Conservation (phyloP, 1,140 invertebrate genomes). For the Drosophila biarmipes region DNA sequence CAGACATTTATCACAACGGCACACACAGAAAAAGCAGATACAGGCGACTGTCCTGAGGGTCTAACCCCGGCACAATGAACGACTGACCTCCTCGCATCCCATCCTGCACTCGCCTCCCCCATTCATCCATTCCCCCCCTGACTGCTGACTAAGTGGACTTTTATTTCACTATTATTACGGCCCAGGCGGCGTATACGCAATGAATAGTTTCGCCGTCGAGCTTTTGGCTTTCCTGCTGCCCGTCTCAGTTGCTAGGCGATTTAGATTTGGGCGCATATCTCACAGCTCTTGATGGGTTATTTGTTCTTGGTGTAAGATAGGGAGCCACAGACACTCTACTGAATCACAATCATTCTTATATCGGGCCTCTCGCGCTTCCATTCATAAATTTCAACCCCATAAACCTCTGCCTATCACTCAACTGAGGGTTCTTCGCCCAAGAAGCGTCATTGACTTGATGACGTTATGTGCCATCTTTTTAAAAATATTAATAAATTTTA, state of each 20-base stretch:
- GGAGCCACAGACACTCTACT: not conserved
- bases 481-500: constrained; percentile 24
- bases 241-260: constrained; percentile 26
- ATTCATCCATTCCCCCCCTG: not conserved
- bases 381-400: constrained; percentile 25
- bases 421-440: constrained; percentile 25
- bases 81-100: constrained; percentile 17
- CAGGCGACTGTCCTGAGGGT: constrained; percentile 30
- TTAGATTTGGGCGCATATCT: constrained; percentile 34
- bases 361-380: not conserved
- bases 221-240: not conserved
- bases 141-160: constrained; percentile 60
- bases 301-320: constrained; percentile 1
- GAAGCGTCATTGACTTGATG: constrained; percentile 35
- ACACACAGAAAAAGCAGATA: not conserved
- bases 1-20: constrained; percentile 59
- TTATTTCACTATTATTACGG: constrained; percentile 58
- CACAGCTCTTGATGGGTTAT: constrained; percentile 6
- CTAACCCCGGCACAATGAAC: constrained; percentile 27
- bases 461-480: constrained; percentile 29
- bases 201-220: constrained; percentile 14
- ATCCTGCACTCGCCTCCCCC: not conserved
- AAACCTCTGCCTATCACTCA: constrained; percentile 9
- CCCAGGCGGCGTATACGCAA: constrained; percentile 14
- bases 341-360: constrained; percentile 11